Evolutionary conservation across 1,140 invertebrate genomes (phyloP).

Genomic region (Listronotus oregonensis): DNA sequence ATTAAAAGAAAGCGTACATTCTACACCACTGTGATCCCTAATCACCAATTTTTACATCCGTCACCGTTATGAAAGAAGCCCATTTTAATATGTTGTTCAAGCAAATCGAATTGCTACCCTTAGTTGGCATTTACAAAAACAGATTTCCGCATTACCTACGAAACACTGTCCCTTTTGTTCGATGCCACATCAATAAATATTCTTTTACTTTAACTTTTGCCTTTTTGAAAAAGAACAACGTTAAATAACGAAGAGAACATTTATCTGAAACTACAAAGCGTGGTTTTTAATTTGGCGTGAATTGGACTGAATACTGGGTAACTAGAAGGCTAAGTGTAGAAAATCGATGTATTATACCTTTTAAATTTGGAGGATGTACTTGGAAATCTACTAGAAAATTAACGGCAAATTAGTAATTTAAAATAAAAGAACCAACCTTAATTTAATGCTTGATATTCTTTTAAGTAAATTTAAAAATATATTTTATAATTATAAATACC

Average conservation of each 20-base stretch:
- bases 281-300: constrained; percentile 2
- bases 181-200: neutral
- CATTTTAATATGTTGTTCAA: constrained; percentile 5
- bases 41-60: no score
- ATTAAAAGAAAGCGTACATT: no score
- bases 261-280: constrained; percentile 10
- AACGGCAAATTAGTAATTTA: neutral
- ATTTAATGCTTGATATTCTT: no score
- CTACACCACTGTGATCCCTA: no score
- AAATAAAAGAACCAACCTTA: neutral
- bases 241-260: constrained; percentile 5
- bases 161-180: neutral
- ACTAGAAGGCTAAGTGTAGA: neutral
- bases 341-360: neutral
- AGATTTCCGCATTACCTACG: neutral
- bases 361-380: constrained; percentile 9
- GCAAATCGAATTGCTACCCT: constrained; percentile 8
- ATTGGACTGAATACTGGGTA: no score
- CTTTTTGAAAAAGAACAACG: neutral
- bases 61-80: neutral
- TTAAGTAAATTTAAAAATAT: no score
- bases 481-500: no score
- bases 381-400: constrained; percentile 11
- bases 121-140: constrained; percentile 4
- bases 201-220: neutral